phyloP scores from a whole-genome alignment of 2,113 vertebrate species.

The Pelecanoides urinatrix region DNA sequence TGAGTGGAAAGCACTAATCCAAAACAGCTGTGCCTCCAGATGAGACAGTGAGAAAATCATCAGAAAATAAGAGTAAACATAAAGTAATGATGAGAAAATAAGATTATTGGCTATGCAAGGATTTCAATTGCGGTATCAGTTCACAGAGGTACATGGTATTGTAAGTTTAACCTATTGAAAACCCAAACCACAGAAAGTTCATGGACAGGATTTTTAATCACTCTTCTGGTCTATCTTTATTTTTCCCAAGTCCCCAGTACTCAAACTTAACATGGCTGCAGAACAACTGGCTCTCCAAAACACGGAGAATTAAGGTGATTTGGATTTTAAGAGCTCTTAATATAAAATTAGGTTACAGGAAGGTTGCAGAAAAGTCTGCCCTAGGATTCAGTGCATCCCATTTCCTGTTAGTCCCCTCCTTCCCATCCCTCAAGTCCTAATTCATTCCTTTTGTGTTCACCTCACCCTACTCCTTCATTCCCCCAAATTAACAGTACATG shows the following conservation, averaged over 20 bases:
- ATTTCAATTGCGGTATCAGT: neutral
- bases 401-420: neutral
- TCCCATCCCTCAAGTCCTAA: neutral
- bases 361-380: neutral
- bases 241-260: neutral
- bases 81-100: neutral
- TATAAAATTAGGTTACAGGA: neutral
- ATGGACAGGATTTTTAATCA: neutral
- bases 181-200: neutral
- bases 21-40: neutral
- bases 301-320: neutral
- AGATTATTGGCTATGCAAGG: neutral
- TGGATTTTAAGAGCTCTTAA: neutral
- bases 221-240: neutral
- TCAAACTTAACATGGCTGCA: neutral
- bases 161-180: neutral
- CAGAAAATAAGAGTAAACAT: neutral
- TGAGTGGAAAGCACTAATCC: neutral
- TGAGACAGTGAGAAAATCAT: neutral
- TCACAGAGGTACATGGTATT: neutral
- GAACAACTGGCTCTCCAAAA: neutral
- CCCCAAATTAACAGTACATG: neutral
- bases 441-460: neutral
- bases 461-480: neutral
- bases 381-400: neutral